A percentile compares a stretch with the other conserved stretches of the same genome.
These are phyloP conservation scores for Astropecten irregularis DNA, from an alignment of 53 echinoderm and acorn worm species.

Conservation along the genomic window DNA sequence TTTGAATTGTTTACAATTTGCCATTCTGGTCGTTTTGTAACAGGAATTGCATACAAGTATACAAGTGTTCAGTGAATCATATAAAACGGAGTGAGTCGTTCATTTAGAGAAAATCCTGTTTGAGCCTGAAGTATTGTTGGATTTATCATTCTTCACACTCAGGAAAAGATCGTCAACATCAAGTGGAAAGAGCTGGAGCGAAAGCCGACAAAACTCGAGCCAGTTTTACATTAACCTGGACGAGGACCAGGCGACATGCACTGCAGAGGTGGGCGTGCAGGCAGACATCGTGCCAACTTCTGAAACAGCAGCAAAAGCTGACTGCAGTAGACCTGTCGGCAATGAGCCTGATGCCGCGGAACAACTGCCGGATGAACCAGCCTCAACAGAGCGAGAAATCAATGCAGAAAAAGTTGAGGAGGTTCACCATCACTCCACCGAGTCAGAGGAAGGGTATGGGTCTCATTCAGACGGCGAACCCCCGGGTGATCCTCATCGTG, in stretches of 20 bases:
- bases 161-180: constrained; percentile 18
- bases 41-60: too few relatives aligned
- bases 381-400: neutral
- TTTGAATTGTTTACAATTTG: too few relatives aligned
- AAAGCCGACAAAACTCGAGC: neutral
- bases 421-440: neutral
- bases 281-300: neutral
- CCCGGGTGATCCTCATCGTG: too few relatives aligned
- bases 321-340: too few relatives aligned
- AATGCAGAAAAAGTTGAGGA: neutral
- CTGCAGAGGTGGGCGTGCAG: constrained; percentile 26
- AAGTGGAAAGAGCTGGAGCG: neutral
- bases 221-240: neutral
- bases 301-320: too few relatives aligned
- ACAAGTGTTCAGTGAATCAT: too few relatives aligned
- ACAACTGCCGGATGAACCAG: neutral
- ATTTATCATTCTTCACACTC: neutral
- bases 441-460: neutral
- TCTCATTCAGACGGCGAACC: neutral
- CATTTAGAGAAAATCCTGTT: too few relatives aligned
- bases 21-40: too few relatives aligned
- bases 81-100: too few relatives aligned
- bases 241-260: neutral
- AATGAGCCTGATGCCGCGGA: too few relatives aligned
- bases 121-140: too few relatives aligned